phyloP scores from a whole-genome alignment of 1,140 invertebrate genomes.

The Formica selysi region DNA sequence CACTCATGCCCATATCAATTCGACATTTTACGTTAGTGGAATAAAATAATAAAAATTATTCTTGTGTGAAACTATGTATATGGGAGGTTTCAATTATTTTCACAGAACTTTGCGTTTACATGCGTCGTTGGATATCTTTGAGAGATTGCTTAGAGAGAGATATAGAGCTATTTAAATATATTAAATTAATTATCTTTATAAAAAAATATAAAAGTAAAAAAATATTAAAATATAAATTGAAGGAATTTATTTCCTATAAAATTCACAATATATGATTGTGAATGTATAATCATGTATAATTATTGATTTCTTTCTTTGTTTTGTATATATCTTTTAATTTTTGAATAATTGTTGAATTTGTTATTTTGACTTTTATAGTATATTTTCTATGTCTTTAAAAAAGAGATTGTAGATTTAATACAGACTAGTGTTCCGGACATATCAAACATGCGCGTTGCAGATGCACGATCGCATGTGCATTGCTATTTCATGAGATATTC shows the following conservation, averaged over 20 bases:
- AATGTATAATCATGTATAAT: not conserved
- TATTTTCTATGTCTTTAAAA: not conserved
- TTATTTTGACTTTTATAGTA: not conserved
- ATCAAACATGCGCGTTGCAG: not conserved
- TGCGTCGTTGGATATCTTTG: conserved; percentile 8
- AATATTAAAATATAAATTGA: not conserved
- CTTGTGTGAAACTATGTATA: conserved; percentile 36
- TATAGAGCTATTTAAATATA: not conserved
- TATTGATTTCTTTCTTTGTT: not conserved
- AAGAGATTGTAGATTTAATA: not conserved
- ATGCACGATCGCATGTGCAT: not conserved
- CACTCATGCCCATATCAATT: conserved; percentile 42
- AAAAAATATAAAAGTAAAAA: not conserved
- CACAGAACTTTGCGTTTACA: conserved; percentile 13
- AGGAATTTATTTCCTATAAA: not conserved
- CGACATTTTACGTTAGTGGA: conserved; percentile 58
- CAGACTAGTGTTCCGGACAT: not conserved
- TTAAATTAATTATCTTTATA: not conserved
- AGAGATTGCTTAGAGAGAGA: not conserved
- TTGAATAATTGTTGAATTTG: not conserved
- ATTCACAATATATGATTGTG: not conserved
- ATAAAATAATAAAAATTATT: conserved; percentile 69
- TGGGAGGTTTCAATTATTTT: conserved; percentile 30
- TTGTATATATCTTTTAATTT: not conserved
- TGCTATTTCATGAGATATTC: conserved; percentile 8